Evolutionary conservation across 37 sponge, comb jelly and placozoan species (phyloP).

Genomic region (Chondrosia reniformis): DNA sequence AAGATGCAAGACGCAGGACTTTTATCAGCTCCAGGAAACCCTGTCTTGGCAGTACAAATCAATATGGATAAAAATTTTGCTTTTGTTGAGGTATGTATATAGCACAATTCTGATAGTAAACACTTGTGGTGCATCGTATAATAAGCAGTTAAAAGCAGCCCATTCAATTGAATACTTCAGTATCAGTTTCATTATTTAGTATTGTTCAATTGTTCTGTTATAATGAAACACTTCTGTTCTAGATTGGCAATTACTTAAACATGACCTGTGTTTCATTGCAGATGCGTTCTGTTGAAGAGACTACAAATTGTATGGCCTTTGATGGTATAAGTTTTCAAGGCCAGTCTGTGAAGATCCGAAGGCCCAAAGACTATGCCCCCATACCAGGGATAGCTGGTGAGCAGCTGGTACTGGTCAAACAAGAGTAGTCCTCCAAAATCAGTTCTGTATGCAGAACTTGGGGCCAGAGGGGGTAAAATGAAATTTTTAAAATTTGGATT

Average conservation of each 20-base stretch:
- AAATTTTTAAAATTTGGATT: too few relatives aligned
- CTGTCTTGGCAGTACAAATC: conserved; percentile 94
- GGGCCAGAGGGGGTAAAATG: too few relatives aligned
- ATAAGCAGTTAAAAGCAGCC: too few relatives aligned
- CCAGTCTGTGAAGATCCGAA: conserved; percentile 91
- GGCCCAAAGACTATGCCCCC: conserved; percentile 97
- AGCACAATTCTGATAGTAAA: too few relatives aligned
- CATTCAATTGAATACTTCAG: too few relatives aligned
- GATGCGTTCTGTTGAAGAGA: conserved; percentile 99
- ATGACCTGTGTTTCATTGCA: conserved; percentile 11
- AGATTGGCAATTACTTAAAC: too few relatives aligned
- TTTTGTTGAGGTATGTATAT: conserved; percentile 81
- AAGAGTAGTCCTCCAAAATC: background rate
- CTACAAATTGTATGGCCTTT: conserved; percentile 94
- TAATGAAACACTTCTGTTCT: too few relatives aligned
- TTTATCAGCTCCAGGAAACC: conserved; percentile 86
- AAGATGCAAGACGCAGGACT: conserved; percentile 81
- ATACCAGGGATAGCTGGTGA: conserved; percentile 69
- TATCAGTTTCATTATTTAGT: too few relatives aligned
- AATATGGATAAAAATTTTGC: conserved; percentile 99
- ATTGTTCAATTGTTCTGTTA: too few relatives aligned
- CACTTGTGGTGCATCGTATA: too few relatives aligned
- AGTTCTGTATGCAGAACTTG: too few relatives aligned
- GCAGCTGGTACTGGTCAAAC: background rate
- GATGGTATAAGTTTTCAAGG: conserved; percentile 93